phyloP scores from a whole-genome alignment of 23 tunicate species.

The Aplidium turbinatum region DNA sequence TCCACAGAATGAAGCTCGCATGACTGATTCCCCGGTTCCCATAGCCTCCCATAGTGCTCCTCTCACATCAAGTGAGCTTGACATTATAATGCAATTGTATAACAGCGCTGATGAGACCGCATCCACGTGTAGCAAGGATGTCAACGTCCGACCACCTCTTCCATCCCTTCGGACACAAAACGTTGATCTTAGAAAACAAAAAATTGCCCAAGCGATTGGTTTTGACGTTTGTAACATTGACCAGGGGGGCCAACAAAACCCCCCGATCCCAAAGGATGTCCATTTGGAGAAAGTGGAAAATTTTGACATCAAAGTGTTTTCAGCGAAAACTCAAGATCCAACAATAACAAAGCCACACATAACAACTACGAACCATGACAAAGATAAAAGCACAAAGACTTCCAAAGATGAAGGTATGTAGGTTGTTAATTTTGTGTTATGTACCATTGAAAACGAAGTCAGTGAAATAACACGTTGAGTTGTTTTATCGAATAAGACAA shows the following conservation, averaged over 20 bases:
- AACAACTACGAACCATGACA: too few species aligned
- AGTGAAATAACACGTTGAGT: too few species aligned
- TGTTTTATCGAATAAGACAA: too few species aligned
- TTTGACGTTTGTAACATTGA: conserved; percentile 36
- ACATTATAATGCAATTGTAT: conserved; percentile 59
- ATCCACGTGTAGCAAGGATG: not conserved
- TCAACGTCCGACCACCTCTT: not conserved
- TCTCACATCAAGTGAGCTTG: conserved; percentile 58
- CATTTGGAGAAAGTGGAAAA: conserved; percentile 65
- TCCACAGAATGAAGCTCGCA: not conserved
- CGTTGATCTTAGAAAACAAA: conserved; percentile 19
- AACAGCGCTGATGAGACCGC: conserved; percentile 42
- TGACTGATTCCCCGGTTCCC: conserved; percentile 58
- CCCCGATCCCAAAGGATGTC: not conserved
- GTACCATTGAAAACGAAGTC: too few species aligned
- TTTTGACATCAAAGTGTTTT: conserved; percentile 73
- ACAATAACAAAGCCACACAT: too few species aligned
- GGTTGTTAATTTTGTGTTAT: too few species aligned
- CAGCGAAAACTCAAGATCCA: too few species aligned
- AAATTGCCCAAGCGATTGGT: conserved; percentile 81
- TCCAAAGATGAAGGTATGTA: too few species aligned
- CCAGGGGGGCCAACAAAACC: not conserved
- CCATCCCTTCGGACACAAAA: not conserved
- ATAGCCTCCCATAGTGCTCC: conserved; percentile 66
- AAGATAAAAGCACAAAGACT: too few species aligned